Evolutionary conservation across 2,113 vertebrate species (phyloP), one percentile per base, ranked within the genome.

Genomic region (Potamarius usumacintae): DNA sequence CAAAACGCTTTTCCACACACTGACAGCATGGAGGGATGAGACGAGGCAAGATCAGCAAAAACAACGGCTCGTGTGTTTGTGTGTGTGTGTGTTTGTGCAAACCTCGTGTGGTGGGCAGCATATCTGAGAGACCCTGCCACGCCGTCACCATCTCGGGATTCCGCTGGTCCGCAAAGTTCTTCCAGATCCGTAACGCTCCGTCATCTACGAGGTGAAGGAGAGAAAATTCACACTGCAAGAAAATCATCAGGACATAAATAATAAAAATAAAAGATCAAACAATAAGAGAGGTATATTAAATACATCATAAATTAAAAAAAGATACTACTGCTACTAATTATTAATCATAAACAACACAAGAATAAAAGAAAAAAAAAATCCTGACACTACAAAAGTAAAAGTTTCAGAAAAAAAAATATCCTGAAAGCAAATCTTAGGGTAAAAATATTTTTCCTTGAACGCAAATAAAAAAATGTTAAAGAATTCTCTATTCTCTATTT

Each of bases 81-180:
- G 52, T 58, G 57, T 83, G 25, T 82, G 42, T 77, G 80, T 77
- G 34, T 50, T 58, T 50, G 57, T 69, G 76, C 63, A 82, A 91
- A 99, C 98, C 97, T 96, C 98, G 94, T 18, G 97, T 99, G 0
- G 96, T 98, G 0, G 98, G 98, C 92, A 99, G 95, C 98, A 99
- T 99, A 94, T 99, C 98, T 0, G 98, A 99, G n/a, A 99, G 95
- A 10, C 98, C 98, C 94, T 99, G 98, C 98, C 98, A 99, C 0
- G 98, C 98, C 0, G 98, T 99, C 87, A 99, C 98, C 97, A 99
- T 99, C 94, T 99, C 98, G 0, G 98, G 98, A 89, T 99, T 99
- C 94, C 97, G 97, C 84, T 99, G 95, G 91, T 99, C 98, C 0
- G 97, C 98, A 57, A 99, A 99, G 92, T 99, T 99, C 94, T 99